Evolutionary conservation across 2,888 invertebrate genomes (phyloP).

Genomic region (Selenia dentaria): DNA sequence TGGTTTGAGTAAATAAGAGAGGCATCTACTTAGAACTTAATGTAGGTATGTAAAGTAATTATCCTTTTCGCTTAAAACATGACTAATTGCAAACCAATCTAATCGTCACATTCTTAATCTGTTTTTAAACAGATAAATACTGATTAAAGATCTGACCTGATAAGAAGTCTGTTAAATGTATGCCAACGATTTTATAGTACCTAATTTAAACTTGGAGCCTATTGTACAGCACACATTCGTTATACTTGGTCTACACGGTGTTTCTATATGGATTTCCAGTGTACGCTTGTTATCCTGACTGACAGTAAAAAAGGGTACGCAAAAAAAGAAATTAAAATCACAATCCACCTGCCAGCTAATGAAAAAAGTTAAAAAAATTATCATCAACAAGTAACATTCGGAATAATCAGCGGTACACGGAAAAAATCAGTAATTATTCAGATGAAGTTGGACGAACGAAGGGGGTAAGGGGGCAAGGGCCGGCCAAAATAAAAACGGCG

Average conservation of each 20-base stretch:
- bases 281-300: slow-evolving; percentile 18
- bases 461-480: slow-evolving; percentile 82
- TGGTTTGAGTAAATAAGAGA: too few relatives aligned
- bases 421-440: slow-evolving; percentile 85
- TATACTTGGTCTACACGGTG: neutral
- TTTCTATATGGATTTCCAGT: slow-evolving; percentile 8
- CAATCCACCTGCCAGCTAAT: slow-evolving; percentile 64
- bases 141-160: too few relatives aligned
- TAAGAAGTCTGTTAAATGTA: too few relatives aligned
- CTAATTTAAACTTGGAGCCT: too few relatives aligned
- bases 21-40: too few relatives aligned
- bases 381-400: slow-evolving; percentile 84
- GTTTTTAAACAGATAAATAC: too few relatives aligned
- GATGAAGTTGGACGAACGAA: slow-evolving; percentile 84
- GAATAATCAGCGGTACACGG: slow-evolving; percentile 84
- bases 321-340: slow-evolving; percentile 49
- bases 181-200: too few relatives aligned
- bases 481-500: slow-evolving; percentile 84
- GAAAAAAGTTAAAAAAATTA: slow-evolving; percentile 75
- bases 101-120: too few relatives aligned
- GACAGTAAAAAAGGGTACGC: slow-evolving; percentile 37
- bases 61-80: too few relatives aligned
- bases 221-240: neutral
- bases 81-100: too few relatives aligned
- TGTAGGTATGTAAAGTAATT: too few relatives aligned